Evolutionary conservation across 2,888 invertebrate genomes (phyloP).

Genomic region (Rhingia campestris): DNA sequence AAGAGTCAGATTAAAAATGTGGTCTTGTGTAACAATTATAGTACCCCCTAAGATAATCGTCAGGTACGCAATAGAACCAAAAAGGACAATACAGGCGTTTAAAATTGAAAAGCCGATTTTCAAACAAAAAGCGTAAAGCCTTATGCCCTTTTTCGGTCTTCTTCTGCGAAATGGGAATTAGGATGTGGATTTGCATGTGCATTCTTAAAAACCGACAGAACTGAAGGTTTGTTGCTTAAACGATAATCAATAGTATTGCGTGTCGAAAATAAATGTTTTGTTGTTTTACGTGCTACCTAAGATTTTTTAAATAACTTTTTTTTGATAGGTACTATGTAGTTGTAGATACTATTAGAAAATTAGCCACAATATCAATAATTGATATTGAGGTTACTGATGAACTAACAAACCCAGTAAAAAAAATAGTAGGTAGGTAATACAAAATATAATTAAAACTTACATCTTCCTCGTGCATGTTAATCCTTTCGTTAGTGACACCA

Average conservation of each 20-base stretch:
- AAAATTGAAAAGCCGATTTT: conserved; percentile 39
- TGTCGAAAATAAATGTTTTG: neutral
- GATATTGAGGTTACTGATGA: too few relatives aligned
- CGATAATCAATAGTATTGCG: conserved; percentile 1
- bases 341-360: too few relatives aligned
- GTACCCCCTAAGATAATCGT: neutral
- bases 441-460: conserved; percentile 40
- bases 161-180: conserved; percentile 27
- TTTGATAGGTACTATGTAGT: neutral
- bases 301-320: too few relatives aligned
- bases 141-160: conserved; percentile 13
- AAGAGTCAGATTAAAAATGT: neutral
- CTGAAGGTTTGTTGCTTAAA: neutral
- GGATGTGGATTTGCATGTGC: conserved; percentile 1
- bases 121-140: neutral
- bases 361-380: too few relatives aligned
- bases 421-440: neutral
- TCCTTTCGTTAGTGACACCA: conserved; percentile 40
- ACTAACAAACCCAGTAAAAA: too few relatives aligned
- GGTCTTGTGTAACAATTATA: conserved; percentile 19
- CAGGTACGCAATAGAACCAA: conserved; percentile 22
- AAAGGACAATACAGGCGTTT: conserved; percentile 19
- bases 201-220: neutral
- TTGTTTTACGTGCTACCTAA: too few relatives aligned
- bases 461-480: conserved; percentile 44